Conservation (phyloP, 2,797 vertebrate species). For the Brotogeris chrysoptera region DNA sequence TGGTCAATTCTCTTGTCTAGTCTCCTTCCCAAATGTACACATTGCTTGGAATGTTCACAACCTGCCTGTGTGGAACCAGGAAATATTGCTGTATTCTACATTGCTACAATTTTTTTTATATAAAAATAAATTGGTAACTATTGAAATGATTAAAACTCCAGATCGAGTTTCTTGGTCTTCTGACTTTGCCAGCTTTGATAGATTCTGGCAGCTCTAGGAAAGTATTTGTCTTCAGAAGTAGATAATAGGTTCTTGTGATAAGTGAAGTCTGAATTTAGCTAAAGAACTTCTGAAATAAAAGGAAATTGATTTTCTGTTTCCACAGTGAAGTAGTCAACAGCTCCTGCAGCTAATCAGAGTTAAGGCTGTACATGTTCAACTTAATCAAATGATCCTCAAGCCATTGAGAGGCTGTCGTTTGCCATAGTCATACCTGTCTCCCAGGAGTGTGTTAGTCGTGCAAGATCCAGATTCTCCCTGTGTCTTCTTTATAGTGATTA, state of each 20-base stretch:
- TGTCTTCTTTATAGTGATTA: neutral
- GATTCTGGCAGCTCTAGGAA: neutral
- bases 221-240: neutral
- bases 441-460: neutral
- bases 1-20: constrained; percentile 76
- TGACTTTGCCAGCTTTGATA: neutral
- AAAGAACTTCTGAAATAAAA: neutral
- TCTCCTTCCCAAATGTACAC: constrained; percentile 76
- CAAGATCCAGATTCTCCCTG: neutral
- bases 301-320: neutral
- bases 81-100: constrained; percentile 80
- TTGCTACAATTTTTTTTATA: constrained; percentile 84
- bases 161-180: constrained; percentile 20
- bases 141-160: constrained; percentile 56
- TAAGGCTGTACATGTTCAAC: neutral
- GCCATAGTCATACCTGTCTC: neutral
- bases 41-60: constrained; percentile 79
- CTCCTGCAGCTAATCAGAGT: neutral
- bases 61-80: constrained; percentile 75
- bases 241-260: neutral
- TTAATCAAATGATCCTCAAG: neutral
- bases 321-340: neutral
- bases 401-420: neutral
- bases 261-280: neutral
- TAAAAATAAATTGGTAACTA: constrained; percentile 82